A percentile compares a stretch with the other conserved stretches of the same genome.
These are phyloP conservation scores for Tympanuchus pallidicinctus DNA, from an alignment of 2,113 vertebrate genomes.

Conservation along the genomic window DNA sequence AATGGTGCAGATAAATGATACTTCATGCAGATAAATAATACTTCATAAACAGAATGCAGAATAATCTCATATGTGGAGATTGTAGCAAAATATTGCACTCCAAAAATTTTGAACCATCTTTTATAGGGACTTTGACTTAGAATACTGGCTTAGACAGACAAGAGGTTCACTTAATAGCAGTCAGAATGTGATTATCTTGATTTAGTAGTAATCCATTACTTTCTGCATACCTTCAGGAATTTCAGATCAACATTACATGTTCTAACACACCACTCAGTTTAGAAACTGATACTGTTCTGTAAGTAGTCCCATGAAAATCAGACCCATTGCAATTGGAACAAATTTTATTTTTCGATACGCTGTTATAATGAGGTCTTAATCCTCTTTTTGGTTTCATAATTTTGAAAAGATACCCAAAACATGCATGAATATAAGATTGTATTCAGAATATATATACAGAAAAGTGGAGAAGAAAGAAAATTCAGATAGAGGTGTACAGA, in stretches of 20 bases:
- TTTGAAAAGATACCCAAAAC: background rate
- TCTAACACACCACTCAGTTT: background rate
- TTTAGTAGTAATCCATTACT: background rate
- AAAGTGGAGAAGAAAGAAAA: constrained; percentile 6
- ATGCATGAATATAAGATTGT: background rate
- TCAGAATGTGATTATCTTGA: background rate
- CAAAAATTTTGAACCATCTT: background rate
- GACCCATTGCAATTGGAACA: background rate
- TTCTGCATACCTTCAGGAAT: background rate
- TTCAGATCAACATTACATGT: background rate
- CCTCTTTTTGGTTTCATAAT: background rate
- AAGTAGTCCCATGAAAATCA: constrained; percentile 8
- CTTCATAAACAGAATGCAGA: background rate
- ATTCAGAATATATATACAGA: background rate
- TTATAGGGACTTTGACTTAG: background rate
- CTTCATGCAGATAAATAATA: background rate
- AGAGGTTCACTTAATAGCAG: background rate
- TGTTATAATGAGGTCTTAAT: background rate
- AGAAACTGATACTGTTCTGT: background rate
- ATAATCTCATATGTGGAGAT: background rate
- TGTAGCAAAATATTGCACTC: background rate
- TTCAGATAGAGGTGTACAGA: background rate
- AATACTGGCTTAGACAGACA: background rate
- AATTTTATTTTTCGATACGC: background rate
- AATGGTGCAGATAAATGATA: constrained; percentile 16